Base-by-base conservation (phyloP, 1,140 invertebrate genomes). In the Pararge aegeria region DNA sequence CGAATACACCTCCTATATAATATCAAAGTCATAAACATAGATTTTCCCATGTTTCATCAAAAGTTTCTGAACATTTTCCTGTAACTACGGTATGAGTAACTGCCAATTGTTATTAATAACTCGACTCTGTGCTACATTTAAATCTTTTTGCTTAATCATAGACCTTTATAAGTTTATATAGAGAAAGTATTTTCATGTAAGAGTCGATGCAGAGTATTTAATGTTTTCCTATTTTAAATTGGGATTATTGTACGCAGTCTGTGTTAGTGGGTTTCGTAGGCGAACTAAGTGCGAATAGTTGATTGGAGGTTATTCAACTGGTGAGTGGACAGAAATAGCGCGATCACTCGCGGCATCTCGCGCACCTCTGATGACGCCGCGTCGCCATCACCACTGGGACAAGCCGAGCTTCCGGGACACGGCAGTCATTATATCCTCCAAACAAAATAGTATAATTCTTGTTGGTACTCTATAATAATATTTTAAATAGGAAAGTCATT, bases 221-320 rank as follows among this genome's bases (percentile, higher is more conserved):
- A 12, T 34, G 7, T 12, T 34, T 34, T 34, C 12, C 2, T 34
- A 34, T 4, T 50, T 50, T 38, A 37, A 49, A 55, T 50, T 55
- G 55, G 56, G 55, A 62, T 66, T 64, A 66, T 70, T 65, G 53
- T 49, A 38, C 50, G 49, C 50, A 59, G 55, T 64, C 54, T 49
- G 56, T 76, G 66, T 66, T 61, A 76, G 64, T 71, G 38, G 65
- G 67, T 70, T 70, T 78, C 66, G 69, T 79, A 80, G 75, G 79
- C 78, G 66, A 76, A 67, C 52, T 71, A 80, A 85, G 75, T 87
- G 85, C 83, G 81, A 87, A 89, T 89, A 89, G 78, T 80, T 87
- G 80, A 89, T 89, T 85, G 80, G 85, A 85, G 85, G 85, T 88
- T 84, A 87, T 87, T 88, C 83, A 89, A 89, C 85, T 84, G 82